A percentile compares a stretch with the other conserved stretches of the same genome.
Evolutionary conservation across 2,888 invertebrate species (phyloP).

Genomic region (Ectemnius lituratus): DNA sequence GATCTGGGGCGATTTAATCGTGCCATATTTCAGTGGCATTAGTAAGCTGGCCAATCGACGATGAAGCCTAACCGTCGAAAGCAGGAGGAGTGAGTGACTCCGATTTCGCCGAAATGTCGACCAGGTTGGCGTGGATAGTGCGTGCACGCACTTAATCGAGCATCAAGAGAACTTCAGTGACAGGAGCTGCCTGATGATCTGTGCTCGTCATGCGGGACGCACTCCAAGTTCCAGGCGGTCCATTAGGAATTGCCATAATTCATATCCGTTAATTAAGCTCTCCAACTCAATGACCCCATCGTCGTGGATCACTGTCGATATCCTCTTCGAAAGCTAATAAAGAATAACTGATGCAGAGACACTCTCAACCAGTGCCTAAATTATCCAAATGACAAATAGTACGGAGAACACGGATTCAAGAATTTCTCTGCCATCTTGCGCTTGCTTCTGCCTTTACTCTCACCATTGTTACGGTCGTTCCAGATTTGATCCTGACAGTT

Average conservation of each 20-base stretch:
- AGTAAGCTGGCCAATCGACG: neutral
- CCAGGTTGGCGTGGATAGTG: neutral
- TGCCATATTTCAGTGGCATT: neutral
- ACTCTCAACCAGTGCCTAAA: constrained; percentile 39
- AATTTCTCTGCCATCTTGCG: neutral
- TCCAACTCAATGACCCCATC: constrained; percentile 19
- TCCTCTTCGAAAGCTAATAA: constrained; percentile 61
- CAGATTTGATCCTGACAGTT: too few relatives aligned
- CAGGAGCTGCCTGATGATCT: constrained; percentile 45
- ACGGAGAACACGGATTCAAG: constrained; percentile 16
- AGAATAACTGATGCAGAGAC: constrained; percentile 61
- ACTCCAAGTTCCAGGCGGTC: constrained; percentile 52
- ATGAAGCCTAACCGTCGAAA: neutral
- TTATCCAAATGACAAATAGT: constrained; percentile 45
- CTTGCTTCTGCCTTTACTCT: too few relatives aligned
- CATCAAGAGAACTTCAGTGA: constrained; percentile 38
- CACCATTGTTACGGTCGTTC: too few relatives aligned
- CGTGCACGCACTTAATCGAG: constrained; percentile 35
- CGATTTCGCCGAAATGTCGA: neutral
- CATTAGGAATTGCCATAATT: constrained; percentile 55
- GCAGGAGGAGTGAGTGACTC: neutral
- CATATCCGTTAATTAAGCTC: constrained; percentile 46
- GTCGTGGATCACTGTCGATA: constrained; percentile 53
- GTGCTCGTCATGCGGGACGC: constrained; percentile 40
- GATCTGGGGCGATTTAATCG: neutral